phyloP scores from a whole-genome alignment of 2,888 invertebrate species.

The Lycophotia porphyrea region DNA sequence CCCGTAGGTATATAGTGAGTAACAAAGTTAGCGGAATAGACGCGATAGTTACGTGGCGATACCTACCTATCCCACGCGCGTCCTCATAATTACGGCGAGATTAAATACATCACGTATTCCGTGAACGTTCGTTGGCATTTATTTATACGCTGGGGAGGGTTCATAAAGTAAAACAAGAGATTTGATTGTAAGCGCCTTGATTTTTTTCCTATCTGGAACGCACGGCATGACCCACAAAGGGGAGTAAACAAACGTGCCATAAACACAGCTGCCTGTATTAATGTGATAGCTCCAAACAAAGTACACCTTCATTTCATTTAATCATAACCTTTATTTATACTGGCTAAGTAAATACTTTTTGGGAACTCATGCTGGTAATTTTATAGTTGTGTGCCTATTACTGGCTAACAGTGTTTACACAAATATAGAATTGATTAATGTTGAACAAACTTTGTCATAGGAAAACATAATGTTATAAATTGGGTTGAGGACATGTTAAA shows the following conservation, averaged over 20 bases:
- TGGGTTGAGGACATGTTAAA: not conserved
- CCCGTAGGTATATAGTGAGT: slow-evolving; percentile 33
- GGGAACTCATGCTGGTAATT: slow-evolving; percentile 30
- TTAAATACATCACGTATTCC: slow-evolving; percentile 62
- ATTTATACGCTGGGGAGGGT: slow-evolving; percentile 57
- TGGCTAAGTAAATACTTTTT: slow-evolving; percentile 39
- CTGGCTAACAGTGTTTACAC: not conserved
- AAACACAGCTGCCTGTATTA: slow-evolving; percentile 73
- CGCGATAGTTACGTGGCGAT: slow-evolving; percentile 49
- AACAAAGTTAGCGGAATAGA: slow-evolving; percentile 49
- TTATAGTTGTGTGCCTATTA: slow-evolving; percentile 26
- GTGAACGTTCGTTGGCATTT: slow-evolving; percentile 58
- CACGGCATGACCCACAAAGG: slow-evolving; percentile 63
- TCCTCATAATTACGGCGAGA: slow-evolving; percentile 52
- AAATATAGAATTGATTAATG: not conserved
- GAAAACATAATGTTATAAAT: not conserved
- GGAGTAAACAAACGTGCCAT: slow-evolving; percentile 74
- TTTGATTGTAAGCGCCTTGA: slow-evolving; percentile 68
- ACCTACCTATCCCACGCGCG: slow-evolving; percentile 12
- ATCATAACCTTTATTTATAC: slow-evolving; percentile 55
- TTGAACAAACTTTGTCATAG: slow-evolving; percentile 3
- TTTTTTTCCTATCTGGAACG: slow-evolving; percentile 65
- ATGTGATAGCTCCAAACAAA: slow-evolving; percentile 73
- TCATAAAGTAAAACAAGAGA: slow-evolving; percentile 65
- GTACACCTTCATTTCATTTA: slow-evolving; percentile 68